These are phyloP conservation scores for Drosophila rubida DNA, from an alignment of 2,888 invertebrate species.

Conservation along the genomic window DNA sequence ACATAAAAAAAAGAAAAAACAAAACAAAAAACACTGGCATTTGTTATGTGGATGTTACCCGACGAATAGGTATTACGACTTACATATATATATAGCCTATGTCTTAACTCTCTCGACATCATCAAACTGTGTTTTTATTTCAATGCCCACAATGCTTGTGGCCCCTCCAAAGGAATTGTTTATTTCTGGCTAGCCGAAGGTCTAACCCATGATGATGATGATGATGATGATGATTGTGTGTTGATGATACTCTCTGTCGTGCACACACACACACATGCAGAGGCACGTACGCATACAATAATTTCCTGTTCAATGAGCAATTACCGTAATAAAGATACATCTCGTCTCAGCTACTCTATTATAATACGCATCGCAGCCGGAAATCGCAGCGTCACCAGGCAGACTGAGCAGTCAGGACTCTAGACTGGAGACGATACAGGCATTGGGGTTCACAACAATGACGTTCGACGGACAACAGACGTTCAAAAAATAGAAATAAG, in stretches of 20 bases:
- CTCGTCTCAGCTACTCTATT: conserved; percentile 66
- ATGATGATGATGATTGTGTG: neutral
- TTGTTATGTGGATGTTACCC: conserved; percentile 17
- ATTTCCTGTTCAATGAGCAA: conserved; percentile 80
- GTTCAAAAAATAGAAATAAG: conserved; percentile 2
- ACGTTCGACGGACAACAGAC: conserved; percentile 34
- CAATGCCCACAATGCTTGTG: conserved; percentile 6
- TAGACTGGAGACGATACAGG: neutral
- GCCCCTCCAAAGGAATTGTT: neutral
- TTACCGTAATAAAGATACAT: conserved; percentile 74
- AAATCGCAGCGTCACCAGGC: conserved; percentile 13
- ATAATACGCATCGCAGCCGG: conserved; percentile 32
- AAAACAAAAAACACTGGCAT: neutral
- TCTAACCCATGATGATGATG: neutral
- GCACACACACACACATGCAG: conserved; percentile 33
- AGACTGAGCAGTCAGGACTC: neutral
- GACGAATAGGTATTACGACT: neutral
- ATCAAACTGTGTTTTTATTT: conserved; percentile 12
- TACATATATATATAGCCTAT: neutral
- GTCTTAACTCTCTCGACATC: neutral
- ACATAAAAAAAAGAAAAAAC: neutral
- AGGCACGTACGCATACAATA: conserved; percentile 78
- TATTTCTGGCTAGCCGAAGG: conserved; percentile 4
- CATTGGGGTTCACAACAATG: conserved; percentile 5
- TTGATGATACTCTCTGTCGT: too few relatives aligned